Evolutionary conservation across 2,888 invertebrate genomes (phyloP), one percentile per base, ranked within the genome.

Genomic region (Mayetiola destructor): DNA sequence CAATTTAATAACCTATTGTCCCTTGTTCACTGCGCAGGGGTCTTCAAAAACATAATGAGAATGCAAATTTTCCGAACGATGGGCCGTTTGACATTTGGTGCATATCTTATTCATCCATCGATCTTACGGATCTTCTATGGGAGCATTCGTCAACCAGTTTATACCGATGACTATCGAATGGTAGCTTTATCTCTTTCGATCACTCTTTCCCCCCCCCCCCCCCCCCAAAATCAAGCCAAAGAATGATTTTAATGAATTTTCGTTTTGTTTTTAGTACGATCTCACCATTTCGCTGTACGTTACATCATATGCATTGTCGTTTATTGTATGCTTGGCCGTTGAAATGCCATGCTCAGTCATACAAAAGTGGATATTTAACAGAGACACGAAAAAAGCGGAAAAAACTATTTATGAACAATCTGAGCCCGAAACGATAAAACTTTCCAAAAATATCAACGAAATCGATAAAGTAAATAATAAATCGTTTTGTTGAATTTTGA

Each of bases 21-120:
- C n/a, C n/a, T 39, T n/a, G 8, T n/a, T n/a, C 14, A 29, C 29
- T 23, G n/a, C n/a, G n/a, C 32, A 56, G 53, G 57, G 52, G 30
- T 37, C 1, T 21, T 57, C n/a, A 30, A 36, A 21, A 36, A 57
- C 16, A 23, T 53, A 18, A 18, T 57, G 21, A 14, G 23, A 18
- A 6, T 35, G 21, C 55, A 10, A 40, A 20, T 55, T n/a, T 57
- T 57, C 14, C 30, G 40, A 36, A 23, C 40, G 21, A 29, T 57
- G 3, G 59, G 59, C 2, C 42, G 56, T 2, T 18, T 59, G 12
- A 59, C 59, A 40, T 59, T 56, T n/a, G 55, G 57, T 48, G 52
- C 57, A 2, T 59, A 59, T 53, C 18, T 59, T 32, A 35, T 57
- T 23, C 59, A 59, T 55, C 32, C 40, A 14, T n/a, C 30, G 14